Evolutionary conservation across 2,113 vertebrate genomes (phyloP), one percentile per base, ranked within the genome.

Genomic region (Alethe diademata): DNA sequence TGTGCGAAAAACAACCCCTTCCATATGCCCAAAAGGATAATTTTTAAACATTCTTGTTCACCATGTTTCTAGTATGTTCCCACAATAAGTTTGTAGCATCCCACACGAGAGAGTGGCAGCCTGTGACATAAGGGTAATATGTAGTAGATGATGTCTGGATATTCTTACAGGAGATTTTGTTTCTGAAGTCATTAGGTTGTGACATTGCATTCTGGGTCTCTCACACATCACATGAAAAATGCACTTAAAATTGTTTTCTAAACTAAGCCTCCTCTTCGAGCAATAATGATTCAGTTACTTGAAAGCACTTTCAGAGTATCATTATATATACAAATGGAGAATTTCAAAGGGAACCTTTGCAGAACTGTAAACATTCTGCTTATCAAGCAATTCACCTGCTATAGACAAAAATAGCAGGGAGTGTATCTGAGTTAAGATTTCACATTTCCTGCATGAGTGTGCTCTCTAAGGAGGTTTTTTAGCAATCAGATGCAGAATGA

Each of bases 341-440:
- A 88, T 86, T 92, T 94, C 75, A 92, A 85, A 82, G 75, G 40
- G 26, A 58, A 33, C 19, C 22, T 94, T 62, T 54, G 24, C 35
- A 86, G 67, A 65, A 78, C 6, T 76, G 38, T 56, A 92, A 94
- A 78, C 65, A 93, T 78, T 66, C 79, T 80, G 60, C 86, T 90
- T 86, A 88, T 78, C 75, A 67, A 51, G 64, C 47, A 78, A 86
- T 61, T 95, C 69, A 88, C 86, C 75, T 93, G 67, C 86, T 78
- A 23, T 0, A 5, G 43, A 23, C 53, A 22, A 92, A 90, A 93
- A 88, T 45, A 78, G 31, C 45, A 62, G 42, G 4, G 70, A 93
- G 40, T 17, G 3, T 47, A 82, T 83, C 25, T 3, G 12, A 91
- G 71, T 43, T 60, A 83, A 75, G 60, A 80, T 73, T 90, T 90